Evolutionary conservation across 2,888 invertebrate genomes (phyloP).

Genomic region (Thysanoteuthis rhombus): DNA sequence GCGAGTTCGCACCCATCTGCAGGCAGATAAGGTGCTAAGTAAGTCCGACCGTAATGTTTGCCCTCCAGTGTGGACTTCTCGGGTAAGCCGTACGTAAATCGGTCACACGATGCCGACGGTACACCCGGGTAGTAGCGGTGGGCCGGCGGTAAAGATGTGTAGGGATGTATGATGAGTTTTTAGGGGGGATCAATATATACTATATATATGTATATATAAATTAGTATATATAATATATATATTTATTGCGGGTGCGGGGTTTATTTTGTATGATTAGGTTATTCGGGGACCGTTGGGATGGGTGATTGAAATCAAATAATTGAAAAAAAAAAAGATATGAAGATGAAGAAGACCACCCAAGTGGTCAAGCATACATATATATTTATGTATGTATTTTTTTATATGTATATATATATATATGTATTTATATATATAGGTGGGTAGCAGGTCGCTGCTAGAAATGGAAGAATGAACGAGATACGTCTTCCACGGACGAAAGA

Average conservation of each 20-base stretch:
- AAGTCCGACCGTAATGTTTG: conserved; percentile 25
- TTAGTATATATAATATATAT: neutral
- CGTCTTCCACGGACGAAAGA: neutral
- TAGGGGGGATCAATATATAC: neutral
- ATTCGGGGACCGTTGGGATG: neutral
- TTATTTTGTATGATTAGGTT: neutral
- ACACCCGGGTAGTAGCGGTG: neutral
- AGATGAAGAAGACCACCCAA: neutral
- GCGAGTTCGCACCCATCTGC: conserved; percentile 30
- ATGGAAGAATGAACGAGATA: neutral
- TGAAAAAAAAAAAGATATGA: neutral
- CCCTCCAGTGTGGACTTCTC: conserved; percentile 26
- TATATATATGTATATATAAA: too few species aligned
- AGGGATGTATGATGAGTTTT: conserved; percentile 12
- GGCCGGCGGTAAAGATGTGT: neutral
- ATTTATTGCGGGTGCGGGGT: neutral
- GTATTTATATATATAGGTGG: neutral
- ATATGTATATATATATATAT: neutral
- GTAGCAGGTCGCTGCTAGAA: neutral
- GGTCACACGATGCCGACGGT: neutral
- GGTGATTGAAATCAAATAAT: neutral
- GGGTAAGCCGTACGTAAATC: neutral
- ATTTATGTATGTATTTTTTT: neutral
- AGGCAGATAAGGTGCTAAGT: conserved; percentile 19
- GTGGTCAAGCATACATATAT: neutral